Conservation (phyloP, 1,140 invertebrate genomes). For the Tetramorium alpestre region DNA sequence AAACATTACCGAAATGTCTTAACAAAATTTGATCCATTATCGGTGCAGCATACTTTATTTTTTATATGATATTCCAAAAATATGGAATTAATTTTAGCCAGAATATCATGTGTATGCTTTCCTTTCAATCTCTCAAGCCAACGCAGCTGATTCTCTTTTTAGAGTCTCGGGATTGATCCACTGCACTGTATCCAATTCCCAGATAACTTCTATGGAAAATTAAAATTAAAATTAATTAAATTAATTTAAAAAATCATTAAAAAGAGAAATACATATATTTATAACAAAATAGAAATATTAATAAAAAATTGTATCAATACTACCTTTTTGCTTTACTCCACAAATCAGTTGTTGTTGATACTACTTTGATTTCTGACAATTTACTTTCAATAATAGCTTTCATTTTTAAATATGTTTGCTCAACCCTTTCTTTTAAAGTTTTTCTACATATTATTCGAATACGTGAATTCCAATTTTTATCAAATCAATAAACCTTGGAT, state of each 20-base stretch:
- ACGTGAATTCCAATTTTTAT: too few relatives aligned
- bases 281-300: too few relatives aligned
- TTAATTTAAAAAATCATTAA: neutral
- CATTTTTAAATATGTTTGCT: too few relatives aligned
- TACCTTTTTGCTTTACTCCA: too few relatives aligned
- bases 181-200: neutral
- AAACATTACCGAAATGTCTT: conserved; percentile 8
- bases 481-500: too few relatives aligned
- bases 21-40: conserved; percentile 22
- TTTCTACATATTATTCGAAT: too few relatives aligned
- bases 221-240: neutral
- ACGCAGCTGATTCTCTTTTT: conserved; percentile 19
- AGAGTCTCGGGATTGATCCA: neutral
- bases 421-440: too few relatives aligned
- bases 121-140: conserved; percentile 11
- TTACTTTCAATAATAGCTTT: too few relatives aligned
- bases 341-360: too few relatives aligned
- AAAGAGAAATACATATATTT: too few relatives aligned
- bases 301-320: too few relatives aligned
- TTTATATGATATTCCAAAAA: conserved; percentile 9
- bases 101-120: conserved; percentile 2
- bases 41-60: neutral
- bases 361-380: too few relatives aligned
- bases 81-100: neutral
- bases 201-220: conserved; percentile 6